A percentile compares a stretch with the other conserved stretches of the same genome.
phyloP scores from a whole-genome alignment of 2,888 invertebrate genomes.

The Mystacides longicornis region DNA sequence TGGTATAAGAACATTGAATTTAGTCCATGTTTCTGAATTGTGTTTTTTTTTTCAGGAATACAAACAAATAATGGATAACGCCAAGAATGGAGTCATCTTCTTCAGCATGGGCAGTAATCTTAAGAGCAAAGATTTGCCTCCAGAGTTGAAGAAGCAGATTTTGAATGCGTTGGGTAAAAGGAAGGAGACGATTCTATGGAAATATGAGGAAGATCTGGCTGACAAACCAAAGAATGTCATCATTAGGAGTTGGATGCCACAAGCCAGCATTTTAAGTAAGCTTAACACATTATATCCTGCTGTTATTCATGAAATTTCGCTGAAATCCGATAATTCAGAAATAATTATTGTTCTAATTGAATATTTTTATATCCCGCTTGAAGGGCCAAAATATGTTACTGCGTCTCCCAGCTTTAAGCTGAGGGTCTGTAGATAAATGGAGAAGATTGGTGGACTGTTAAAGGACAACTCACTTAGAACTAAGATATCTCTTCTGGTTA shows the following conservation, averaged over 20 bases:
- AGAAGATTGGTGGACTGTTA: too few relatives aligned
- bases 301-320: too few relatives aligned
- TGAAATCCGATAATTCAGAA: neutral
- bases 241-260: slow-evolving; percentile 40
- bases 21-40: too few relatives aligned
- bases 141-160: slow-evolving; percentile 32
- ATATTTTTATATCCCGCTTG: too few relatives aligned
- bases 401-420: too few relatives aligned
- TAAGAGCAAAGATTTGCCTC: slow-evolving; percentile 35
- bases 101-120: slow-evolving; percentile 46
- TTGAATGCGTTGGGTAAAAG: slow-evolving; percentile 37
- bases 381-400: too few relatives aligned
- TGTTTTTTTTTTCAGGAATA: slow-evolving; percentile 32
- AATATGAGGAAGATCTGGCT: slow-evolving; percentile 35
- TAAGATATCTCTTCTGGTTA: too few relatives aligned
- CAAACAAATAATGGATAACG: slow-evolving; percentile 36
- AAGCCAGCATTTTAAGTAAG: slow-evolving; percentile 37
- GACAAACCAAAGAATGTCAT: slow-evolving; percentile 39
- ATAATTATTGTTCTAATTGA: too few relatives aligned
- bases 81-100: slow-evolving; percentile 42
- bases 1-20: too few relatives aligned
- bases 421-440: too few relatives aligned
- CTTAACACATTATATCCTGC: too few relatives aligned
- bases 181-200: slow-evolving; percentile 45
- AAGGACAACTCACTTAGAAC: too few relatives aligned